Conservation (phyloP, 2,797 vertebrate species). For the Thamnophis elegans region DNA sequence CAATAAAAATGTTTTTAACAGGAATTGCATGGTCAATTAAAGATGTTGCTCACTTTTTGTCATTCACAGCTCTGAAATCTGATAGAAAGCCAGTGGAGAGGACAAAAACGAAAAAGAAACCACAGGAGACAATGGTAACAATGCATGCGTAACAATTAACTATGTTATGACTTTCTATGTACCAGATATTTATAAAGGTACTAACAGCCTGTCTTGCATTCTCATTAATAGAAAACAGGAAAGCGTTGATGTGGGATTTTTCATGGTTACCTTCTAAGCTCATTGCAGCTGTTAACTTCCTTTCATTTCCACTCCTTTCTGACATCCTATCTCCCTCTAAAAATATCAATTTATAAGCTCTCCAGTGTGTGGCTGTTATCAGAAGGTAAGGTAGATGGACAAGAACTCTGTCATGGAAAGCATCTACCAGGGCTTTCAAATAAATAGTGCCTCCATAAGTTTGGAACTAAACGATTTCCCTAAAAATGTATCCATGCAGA, state of each 20-base stretch:
- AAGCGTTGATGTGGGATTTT: conserved; percentile 53
- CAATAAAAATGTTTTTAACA: neutral
- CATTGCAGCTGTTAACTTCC: conserved; percentile 56
- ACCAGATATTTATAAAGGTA: conserved; percentile 50
- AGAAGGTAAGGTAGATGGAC: conserved; percentile 10
- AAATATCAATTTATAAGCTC: conserved; percentile 20
- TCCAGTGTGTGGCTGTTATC: neutral
- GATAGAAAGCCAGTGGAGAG: neutral
- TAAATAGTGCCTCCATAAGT: neutral
- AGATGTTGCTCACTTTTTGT: neutral
- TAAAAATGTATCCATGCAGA: neutral
- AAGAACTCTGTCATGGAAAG: neutral
- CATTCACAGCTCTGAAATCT: conserved; percentile 14
- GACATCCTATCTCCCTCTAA: conserved; percentile 3
- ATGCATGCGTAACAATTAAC: conserved; percentile 50
- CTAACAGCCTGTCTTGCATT: conserved; percentile 36
- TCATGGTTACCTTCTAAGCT: conserved; percentile 44
- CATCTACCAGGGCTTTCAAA: neutral
- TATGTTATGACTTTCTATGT: conserved; percentile 43
- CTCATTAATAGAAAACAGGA: conserved; percentile 58
- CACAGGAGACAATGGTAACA: conserved; percentile 22
- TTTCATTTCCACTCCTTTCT: neutral
- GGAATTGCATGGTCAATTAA: neutral
- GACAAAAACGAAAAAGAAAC: neutral
- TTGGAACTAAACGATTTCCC: neutral